Conservation (phyloP, 2,888 invertebrate species). For the Heliothis peltigera region DNA sequence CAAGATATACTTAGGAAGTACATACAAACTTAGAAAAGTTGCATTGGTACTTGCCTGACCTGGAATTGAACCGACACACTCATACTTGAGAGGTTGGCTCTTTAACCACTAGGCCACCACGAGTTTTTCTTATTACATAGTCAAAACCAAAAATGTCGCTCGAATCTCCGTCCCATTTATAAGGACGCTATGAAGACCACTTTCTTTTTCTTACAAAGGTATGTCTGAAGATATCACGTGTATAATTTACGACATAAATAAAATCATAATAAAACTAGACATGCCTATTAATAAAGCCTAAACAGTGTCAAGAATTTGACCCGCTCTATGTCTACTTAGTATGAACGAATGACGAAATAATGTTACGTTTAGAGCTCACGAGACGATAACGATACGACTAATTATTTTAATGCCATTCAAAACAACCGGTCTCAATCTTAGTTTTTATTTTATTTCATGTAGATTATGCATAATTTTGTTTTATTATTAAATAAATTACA, state of each 20-base stretch:
- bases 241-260: background rate
- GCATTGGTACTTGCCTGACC: no score
- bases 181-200: background rate
- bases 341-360: conserved; percentile 16
- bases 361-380: conserved; percentile 29
- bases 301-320: conserved; percentile 37
- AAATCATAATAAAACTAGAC: background rate
- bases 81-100: no score
- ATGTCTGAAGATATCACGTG: background rate
- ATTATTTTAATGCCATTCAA: no score
- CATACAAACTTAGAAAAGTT: no score
- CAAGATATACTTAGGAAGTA: no score
- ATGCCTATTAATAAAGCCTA: conserved; percentile 5
- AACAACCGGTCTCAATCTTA: no score
- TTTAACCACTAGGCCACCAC: no score
- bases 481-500: no score
- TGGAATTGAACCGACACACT: no score
- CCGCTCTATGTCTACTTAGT: background rate
- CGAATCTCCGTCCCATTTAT: conserved; percentile 6
- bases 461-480: no score
- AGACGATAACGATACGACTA: conserved; percentile 23
- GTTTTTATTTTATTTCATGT: no score
- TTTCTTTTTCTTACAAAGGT: conserved; percentile 28
- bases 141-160: background rate
- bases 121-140: background rate